Evolutionary conservation across 2,888 invertebrate genomes (phyloP), one percentile per base, ranked within the genome.

Genomic region (Steromphala cineraria): DNA sequence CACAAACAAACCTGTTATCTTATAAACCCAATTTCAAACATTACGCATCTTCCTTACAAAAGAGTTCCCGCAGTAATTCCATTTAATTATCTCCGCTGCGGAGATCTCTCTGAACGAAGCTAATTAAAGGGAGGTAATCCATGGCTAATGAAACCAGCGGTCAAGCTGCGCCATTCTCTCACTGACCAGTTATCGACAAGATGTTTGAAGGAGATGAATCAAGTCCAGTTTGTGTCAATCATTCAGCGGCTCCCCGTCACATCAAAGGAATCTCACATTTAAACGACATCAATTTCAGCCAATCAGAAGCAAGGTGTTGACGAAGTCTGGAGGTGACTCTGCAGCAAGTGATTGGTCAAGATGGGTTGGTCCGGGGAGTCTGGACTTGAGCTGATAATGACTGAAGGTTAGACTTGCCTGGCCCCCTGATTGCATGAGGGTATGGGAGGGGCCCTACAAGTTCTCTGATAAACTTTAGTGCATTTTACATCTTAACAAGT

Each of bases 301-400:
- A 24, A 31, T 62, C 62, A 62, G n/a, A 62, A 8, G 28, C 62
- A 62, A 24, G 15, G 62, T 28, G 62, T 15, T 28, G 28, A 24
- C 56, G 15, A 17, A 28, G 62, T 21, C 62, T 28, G 62, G 15
- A 13, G 10, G 62, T 62, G 15, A 10, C 62, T 24, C 24, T 28
- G 62, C 10, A 31, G 28, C 21, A 62, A 62, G 28, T 62, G 62
- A 62, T 28, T 62, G 24, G 15, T 15, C 21, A 28, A 62, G 62
- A 28, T 13, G 62, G 62, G 62, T 28, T 13, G 24, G 62, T 13
- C 28, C 28, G 28, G 3, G 2, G 28, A 62, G 62, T 28, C 62
- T 40, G 77, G 56, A 21, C 36, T 56, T 36, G 53, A 52, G 78
- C 67, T 10, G 67, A 62, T 78, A 53, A 78, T 55, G 67, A 62